Base-by-base conservation (phyloP, 2,888 invertebrate species). In the Epistrophe eligans region DNA sequence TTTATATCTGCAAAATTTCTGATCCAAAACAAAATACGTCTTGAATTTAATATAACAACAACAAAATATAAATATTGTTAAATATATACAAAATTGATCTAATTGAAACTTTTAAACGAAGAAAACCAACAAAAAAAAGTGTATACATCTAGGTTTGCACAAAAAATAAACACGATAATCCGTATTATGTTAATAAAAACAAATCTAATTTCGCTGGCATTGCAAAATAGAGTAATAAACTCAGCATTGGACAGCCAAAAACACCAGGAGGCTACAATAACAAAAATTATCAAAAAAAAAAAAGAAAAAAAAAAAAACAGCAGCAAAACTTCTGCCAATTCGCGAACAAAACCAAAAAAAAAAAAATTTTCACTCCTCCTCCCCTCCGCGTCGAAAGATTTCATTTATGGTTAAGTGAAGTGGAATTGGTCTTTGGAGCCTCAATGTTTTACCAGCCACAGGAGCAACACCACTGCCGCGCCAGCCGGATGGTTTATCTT, bases 401-500 rank as follows among this genome's bases (percentile, higher is more conserved):
- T 50, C 48, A 45, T 64, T 45, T 50, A 50, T 48, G 45, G 7
- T 35, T 50, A 50, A 35, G 7, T 48, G 17, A 66, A 66, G 48
- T 67, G 38, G 19, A 67, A 50, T 35, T 50, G 67, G 67, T 67
- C 60, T 60, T 60, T 32, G n/a, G 40, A 19, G 17, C 24, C 38
- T 13, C 62, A 24, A 60, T 62, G 15, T 9, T 24, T 43, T 38
- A 60, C 19, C 38, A 60, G 19, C 38, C 19, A 60, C 48, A 32
- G 9, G 64, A 52, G 52, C 40, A 40, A 17, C 64, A 64, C 74
- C 35, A 5, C 32, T 32, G 32, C 32, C 32, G 7, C 0, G 4
- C 32, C 4, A 5, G 32, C 4, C 74, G 55, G 74, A 74, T 74
- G 74, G 55, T 64, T 74, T 74, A 74, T 74, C 74, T 64, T 32